Evolutionary conservation across 1,140 invertebrate species (phyloP).

Genomic region (Apocrypta bakeri): DNA sequence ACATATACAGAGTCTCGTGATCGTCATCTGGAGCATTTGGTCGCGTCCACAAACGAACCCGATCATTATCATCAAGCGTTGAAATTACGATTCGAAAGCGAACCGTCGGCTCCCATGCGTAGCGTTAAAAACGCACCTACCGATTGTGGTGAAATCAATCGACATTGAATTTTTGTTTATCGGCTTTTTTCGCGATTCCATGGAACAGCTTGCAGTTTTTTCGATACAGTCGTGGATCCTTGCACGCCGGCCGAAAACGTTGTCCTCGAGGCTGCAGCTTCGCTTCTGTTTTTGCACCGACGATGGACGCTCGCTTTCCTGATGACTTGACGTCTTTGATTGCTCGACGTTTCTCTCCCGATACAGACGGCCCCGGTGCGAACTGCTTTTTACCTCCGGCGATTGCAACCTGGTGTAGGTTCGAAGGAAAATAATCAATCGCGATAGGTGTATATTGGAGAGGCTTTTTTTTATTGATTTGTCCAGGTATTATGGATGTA

Average conservation of each 20-base stretch:
- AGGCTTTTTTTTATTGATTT: too few relatives aligned
- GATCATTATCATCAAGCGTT: neutral
- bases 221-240: neutral
- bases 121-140: neutral
- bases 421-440: too few relatives aligned
- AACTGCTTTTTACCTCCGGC: neutral
- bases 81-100: neutral
- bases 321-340: neutral
- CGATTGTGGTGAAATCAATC: conserved; percentile 23
- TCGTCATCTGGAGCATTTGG: too few relatives aligned
- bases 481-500: too few relatives aligned
- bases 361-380: neutral
- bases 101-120: neutral
- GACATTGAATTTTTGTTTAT: neutral
- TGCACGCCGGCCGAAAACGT: neutral
- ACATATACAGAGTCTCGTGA: too few relatives aligned
- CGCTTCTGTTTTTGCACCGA: neutral
- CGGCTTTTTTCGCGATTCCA: too few relatives aligned
- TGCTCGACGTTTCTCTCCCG: neutral
- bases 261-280: neutral
- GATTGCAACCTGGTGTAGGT: neutral
- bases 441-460: too few relatives aligned
- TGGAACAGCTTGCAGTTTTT: neutral
- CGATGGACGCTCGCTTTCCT: neutral
- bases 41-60: too few relatives aligned